Evolutionary conservation across 2,113 vertebrate species (phyloP).

Genomic region (Amphiprion percula): DNA sequence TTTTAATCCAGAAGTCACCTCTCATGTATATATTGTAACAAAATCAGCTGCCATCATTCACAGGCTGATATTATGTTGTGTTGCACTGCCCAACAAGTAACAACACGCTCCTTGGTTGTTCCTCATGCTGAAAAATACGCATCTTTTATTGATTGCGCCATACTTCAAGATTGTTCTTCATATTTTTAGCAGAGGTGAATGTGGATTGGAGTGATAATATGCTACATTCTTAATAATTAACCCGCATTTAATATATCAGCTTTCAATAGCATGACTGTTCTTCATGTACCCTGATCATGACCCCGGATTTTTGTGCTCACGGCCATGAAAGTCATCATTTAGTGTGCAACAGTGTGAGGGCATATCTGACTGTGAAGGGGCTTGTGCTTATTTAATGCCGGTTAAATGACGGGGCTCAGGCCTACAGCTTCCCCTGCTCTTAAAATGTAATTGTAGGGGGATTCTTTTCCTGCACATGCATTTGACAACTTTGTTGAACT

Average conservation of each 20-base stretch:
- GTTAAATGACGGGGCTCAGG: conserved; percentile 71
- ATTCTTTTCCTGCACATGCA: conserved; percentile 31
- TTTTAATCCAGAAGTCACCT: conserved; percentile 12
- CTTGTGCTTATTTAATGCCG: conserved; percentile 71
- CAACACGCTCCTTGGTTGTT: conserved; percentile 37
- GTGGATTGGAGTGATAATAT: conserved; percentile 7
- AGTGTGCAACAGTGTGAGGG: conserved; percentile 60
- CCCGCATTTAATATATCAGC: conserved; percentile 25
- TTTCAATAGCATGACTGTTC: conserved; percentile 32
- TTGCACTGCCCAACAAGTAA: conserved; percentile 34
- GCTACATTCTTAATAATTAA: conserved; percentile 30
- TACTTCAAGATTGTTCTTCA: neutral
- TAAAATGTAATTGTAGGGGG: conserved; percentile 73
- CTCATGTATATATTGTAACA: neutral
- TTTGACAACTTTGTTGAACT: conserved; percentile 51
- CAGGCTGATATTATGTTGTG: conserved; percentile 24
- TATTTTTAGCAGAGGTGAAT: neutral
- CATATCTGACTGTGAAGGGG: conserved; percentile 65
- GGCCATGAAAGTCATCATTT: conserved; percentile 65
- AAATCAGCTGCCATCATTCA: conserved; percentile 17
- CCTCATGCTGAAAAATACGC: conserved; percentile 23
- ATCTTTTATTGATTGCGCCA: conserved; percentile 27
- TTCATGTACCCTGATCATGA: conserved; percentile 47
- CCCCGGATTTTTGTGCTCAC: conserved; percentile 45
- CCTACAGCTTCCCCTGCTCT: conserved; percentile 70